Conservation (phyloP, 2,888 invertebrate species). For the Drosophila parthenogenetica region DNA sequence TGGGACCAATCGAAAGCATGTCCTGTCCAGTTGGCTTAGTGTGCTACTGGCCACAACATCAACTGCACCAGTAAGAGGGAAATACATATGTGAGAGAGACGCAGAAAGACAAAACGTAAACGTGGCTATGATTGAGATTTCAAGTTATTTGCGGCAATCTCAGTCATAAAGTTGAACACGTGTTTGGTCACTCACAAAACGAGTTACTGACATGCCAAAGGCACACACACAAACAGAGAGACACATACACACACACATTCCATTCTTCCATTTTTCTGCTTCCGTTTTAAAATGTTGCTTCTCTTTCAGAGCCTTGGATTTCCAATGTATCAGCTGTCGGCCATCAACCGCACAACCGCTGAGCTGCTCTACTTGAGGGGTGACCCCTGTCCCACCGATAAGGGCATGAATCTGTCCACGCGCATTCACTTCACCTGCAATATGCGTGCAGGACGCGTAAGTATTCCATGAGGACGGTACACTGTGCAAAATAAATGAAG, state of each 20-base stretch:
- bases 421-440: conserved; percentile 82
- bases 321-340: conserved; percentile 76
- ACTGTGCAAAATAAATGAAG: background rate
- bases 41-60: conserved; percentile 6
- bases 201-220: conserved; percentile 19
- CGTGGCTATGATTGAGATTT: conserved; percentile 60
- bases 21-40: conserved; percentile 16
- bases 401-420: conserved; percentile 74
- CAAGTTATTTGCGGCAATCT: conserved; percentile 76
- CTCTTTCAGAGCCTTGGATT: conserved; percentile 83
- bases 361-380: conserved; percentile 82
- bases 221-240: background rate
- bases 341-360: conserved; percentile 77
- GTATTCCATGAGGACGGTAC: conserved; percentile 39
- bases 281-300: conserved; percentile 3
- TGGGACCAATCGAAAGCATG: conserved; percentile 42
- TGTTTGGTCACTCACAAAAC: conserved; percentile 43
- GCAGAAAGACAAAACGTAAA: conserved; percentile 43
- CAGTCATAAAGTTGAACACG: conserved; percentile 66
- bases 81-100: background rate
- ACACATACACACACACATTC: background rate
- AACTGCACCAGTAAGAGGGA: background rate
- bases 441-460: conserved; percentile 82
- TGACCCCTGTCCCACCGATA: conserved; percentile 80
- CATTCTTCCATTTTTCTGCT: conserved; percentile 1